Conservation (phyloP, 2,797 vertebrate genomes). For the Microchirus variegatus region DNA sequence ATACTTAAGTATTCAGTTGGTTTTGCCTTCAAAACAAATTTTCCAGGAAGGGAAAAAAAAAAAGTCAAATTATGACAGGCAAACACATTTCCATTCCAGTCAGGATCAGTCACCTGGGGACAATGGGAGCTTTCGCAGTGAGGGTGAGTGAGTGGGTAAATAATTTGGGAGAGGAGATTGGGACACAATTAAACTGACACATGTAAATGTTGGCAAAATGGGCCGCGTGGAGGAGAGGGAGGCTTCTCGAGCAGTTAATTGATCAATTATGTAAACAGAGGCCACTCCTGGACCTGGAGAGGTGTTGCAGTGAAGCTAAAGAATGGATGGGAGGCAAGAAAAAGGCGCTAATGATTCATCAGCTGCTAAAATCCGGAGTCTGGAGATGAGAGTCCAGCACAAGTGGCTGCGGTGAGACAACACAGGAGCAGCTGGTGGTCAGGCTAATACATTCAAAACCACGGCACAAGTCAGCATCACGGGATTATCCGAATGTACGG, state of each 20-base stretch:
- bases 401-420: slow-evolving; percentile 8
- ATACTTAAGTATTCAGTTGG: neutral
- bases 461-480: neutral
- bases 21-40: neutral
- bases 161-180: slow-evolving; percentile 71
- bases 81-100: slow-evolving; percentile 58
- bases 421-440: slow-evolving; percentile 13
- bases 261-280: slow-evolving; percentile 80
- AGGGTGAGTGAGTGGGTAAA: slow-evolving; percentile 72
- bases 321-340: slow-evolving; percentile 55
- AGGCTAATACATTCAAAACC: slow-evolving; percentile 11
- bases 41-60: slow-evolving; percentile 3
- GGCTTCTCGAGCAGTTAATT: slow-evolving; percentile 73
- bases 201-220: slow-evolving; percentile 75
- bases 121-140: slow-evolving; percentile 51
- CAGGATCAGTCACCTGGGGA: slow-evolving; percentile 58
- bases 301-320: slow-evolving; percentile 31
- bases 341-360: slow-evolving; percentile 63
- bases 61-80: slow-evolving; percentile 29
- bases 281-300: slow-evolving; percentile 48
- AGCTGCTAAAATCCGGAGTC: slow-evolving; percentile 50
- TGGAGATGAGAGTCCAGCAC: slow-evolving; percentile 43
- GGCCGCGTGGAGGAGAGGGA: slow-evolving; percentile 56
- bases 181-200: slow-evolving; percentile 73
- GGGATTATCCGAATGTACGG: neutral